Conservation (phyloP, 2,113 vertebrate species). For the Thinocorus orbignyianus region DNA sequence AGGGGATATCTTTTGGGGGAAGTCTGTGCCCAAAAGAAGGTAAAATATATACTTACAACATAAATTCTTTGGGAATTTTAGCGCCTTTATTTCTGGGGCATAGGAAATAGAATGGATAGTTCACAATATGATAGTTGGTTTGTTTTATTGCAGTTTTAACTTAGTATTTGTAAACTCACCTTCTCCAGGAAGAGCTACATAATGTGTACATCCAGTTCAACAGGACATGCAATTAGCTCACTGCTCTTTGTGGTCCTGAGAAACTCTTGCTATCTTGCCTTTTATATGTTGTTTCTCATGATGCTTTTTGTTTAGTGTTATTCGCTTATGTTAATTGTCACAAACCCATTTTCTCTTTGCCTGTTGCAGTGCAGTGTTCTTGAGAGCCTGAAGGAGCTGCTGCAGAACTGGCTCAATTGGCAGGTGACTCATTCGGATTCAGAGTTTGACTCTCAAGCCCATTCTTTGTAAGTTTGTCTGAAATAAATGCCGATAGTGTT, state of each 20-base stretch:
- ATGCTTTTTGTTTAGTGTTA: not conserved
- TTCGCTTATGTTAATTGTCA: not conserved
- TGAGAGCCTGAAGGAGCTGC: conserved; percentile 85
- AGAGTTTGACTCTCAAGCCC: conserved; percentile 5
- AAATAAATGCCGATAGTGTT: not conserved
- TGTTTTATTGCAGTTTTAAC: not conserved
- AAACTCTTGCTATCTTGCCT: not conserved
- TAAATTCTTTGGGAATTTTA: not conserved
- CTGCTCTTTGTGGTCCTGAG: not conserved
- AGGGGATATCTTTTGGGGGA: not conserved
- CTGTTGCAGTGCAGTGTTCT: conserved; percentile 84
- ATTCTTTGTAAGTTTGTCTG: conserved; percentile 66
- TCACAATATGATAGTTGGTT: not conserved
- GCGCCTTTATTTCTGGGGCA: not conserved
- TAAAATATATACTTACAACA: not conserved
- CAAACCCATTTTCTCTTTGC: not conserved
- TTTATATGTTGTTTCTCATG: not conserved
- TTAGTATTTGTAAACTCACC: not conserved
- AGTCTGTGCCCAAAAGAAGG: not conserved
- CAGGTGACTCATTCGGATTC: conserved; percentile 72
- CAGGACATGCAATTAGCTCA: not conserved
- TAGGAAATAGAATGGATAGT: not conserved
- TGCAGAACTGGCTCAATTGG: conserved; percentile 90
- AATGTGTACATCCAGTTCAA: not conserved
- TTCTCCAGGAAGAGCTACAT: not conserved